Conservation (phyloP, 2,888 invertebrate species). For the Cephonodes hylas region DNA sequence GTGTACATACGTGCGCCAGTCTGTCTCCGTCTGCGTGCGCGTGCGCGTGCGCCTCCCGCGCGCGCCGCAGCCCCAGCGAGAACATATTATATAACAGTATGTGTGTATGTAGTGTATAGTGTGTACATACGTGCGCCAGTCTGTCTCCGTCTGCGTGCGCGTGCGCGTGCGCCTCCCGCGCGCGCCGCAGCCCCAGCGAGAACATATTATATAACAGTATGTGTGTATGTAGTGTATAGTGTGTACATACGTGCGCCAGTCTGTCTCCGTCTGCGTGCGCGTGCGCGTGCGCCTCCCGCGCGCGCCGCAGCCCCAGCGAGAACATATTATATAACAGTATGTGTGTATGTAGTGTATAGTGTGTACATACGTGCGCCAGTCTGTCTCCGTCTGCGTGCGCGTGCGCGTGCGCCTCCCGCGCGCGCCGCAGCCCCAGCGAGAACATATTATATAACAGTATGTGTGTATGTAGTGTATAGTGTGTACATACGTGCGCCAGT, state of each 20-base stretch:
- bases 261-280: conserved; percentile 27
- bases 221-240: too few relatives aligned
- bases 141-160: conserved; percentile 27
- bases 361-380: background rate
- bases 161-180: conserved; percentile 86
- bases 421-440: conserved; percentile 89
- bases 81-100: too few relatives aligned
- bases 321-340: too few relatives aligned
- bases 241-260: background rate
- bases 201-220: too few relatives aligned
- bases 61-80: conserved; percentile 89
- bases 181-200: conserved; percentile 89
- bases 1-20: background rate
- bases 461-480: too few relatives aligned
- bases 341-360: too few relatives aligned
- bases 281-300: conserved; percentile 86
- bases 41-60: conserved; percentile 86
- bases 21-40: conserved; percentile 27
- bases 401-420: conserved; percentile 86
- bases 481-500: background rate
- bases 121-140: background rate
- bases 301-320: conserved; percentile 89
- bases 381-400: conserved; percentile 27
- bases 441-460: too few relatives aligned
- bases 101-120: too few relatives aligned